These are phyloP conservation scores for Rapana venosa DNA, from an alignment of 2,888 invertebrate species.

Conservation along the genomic window DNA sequence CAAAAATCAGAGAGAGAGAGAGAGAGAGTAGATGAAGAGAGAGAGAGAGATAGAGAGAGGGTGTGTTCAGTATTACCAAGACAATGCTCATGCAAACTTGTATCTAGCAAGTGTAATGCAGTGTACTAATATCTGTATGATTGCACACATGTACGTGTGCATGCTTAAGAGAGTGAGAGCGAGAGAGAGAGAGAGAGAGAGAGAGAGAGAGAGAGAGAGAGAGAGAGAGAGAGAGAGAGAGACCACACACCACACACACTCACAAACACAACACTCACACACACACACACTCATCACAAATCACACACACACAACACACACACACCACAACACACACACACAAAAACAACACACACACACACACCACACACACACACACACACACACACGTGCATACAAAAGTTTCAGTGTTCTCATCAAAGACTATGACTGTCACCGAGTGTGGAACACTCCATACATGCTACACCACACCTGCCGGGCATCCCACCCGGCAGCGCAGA, in stretches of 20 bases:
- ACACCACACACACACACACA: no score
- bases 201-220: background rate
- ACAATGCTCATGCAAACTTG: no score
- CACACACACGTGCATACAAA: no score
- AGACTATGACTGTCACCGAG: background rate
- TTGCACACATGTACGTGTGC: background rate
- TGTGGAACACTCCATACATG: background rate
- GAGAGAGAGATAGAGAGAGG: background rate
- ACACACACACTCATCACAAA: background rate
- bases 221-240: conserved; percentile 13
- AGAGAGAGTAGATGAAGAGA: no score
- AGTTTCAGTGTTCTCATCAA: background rate
- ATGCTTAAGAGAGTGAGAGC: background rate
- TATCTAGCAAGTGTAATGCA: no score
- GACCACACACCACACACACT: background rate
- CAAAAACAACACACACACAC: no score
- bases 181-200: conserved; percentile 8
- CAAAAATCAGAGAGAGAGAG: no score
- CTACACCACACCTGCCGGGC: no score
- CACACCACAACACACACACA: background rate
- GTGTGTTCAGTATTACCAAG: background rate
- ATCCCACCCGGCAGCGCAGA: no score
- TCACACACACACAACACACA: background rate
- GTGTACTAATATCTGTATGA: no score
- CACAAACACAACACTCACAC: background rate